phyloP scores from a whole-genome alignment of 2,888 invertebrate genomes.

The Rugalucina vietnamica region DNA sequence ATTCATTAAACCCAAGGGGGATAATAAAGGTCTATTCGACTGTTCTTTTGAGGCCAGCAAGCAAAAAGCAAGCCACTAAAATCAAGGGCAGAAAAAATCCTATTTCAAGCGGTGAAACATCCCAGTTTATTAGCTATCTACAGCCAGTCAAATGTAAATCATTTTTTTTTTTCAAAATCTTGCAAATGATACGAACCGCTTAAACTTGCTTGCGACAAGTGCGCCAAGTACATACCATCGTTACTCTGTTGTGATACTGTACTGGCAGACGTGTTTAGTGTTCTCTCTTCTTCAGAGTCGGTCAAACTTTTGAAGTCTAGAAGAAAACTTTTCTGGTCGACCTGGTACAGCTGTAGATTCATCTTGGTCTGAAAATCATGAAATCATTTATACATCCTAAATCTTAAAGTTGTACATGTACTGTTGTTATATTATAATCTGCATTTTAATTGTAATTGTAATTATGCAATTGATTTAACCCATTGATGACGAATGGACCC shows the following conservation, averaged over 20 bases:
- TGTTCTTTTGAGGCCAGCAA: too few relatives aligned
- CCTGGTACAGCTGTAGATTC: conserved; percentile 99
- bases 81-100: too few relatives aligned
- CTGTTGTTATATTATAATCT: too few relatives aligned
- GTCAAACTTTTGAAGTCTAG: conserved; percentile 96
- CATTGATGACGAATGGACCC: too few relatives aligned
- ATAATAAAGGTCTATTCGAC: too few relatives aligned
- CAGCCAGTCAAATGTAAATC: neutral
- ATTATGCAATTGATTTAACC: too few relatives aligned
- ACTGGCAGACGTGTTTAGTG: conserved; percentile 27
- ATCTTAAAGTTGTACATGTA: too few relatives aligned
- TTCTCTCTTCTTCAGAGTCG: conserved; percentile 36
- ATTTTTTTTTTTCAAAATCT: neutral
- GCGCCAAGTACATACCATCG: conserved; percentile 10
- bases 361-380: conserved; percentile 89
- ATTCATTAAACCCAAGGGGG: too few relatives aligned
- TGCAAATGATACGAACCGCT: neutral
- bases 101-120: neutral
- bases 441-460: too few relatives aligned
- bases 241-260: conserved; percentile 34
- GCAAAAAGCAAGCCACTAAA: too few relatives aligned
- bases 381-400: too few relatives aligned
- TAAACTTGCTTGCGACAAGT: neutral
- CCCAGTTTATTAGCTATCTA: neutral
- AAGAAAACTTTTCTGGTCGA: conserved; percentile 98